phyloP scores from a whole-genome alignment of 2,113 vertebrate species.

The Saccopteryx bilineata region DNA sequence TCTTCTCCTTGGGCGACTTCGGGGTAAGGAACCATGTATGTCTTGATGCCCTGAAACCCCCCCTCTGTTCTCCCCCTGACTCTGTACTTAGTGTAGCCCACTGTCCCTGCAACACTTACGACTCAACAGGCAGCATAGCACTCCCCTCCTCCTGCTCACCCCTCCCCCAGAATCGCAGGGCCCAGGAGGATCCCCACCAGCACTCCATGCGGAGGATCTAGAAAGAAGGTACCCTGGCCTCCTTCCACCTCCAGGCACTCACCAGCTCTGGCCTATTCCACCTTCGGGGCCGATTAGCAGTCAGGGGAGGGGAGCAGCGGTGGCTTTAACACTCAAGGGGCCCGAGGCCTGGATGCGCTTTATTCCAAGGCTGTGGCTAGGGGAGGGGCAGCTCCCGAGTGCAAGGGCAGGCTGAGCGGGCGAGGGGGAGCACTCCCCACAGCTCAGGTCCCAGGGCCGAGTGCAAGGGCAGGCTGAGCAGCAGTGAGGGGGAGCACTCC shows the following conservation, averaged over 20 bases:
- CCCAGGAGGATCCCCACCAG: background rate
- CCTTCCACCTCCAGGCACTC: background rate
- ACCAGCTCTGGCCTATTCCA: background rate
- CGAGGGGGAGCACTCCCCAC: background rate
- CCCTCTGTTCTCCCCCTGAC: background rate
- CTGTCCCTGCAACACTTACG: background rate
- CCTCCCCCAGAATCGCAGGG: background rate
- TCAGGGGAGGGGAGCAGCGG: too few species aligned
- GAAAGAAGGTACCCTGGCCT: background rate
- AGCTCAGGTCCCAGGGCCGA: background rate
- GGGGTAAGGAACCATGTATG: fast-evolving
- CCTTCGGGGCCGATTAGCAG: background rate
- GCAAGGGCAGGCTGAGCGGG: too few species aligned
- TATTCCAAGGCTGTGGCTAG: background rate
- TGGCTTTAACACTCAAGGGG: background rate
- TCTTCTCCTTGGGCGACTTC: background rate
- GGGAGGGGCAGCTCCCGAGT: background rate
- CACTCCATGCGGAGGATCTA: background rate
- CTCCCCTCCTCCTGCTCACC: too few species aligned
- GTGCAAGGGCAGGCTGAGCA: too few species aligned
- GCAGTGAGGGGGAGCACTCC: too few species aligned
- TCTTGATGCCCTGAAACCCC: background rate
- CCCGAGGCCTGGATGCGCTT: background rate
- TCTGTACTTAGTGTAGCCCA: background rate
- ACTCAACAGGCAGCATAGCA: background rate